Evolutionary conservation across 2,113 vertebrate species (phyloP).

Genomic region (Alexandromys fortis): DNA sequence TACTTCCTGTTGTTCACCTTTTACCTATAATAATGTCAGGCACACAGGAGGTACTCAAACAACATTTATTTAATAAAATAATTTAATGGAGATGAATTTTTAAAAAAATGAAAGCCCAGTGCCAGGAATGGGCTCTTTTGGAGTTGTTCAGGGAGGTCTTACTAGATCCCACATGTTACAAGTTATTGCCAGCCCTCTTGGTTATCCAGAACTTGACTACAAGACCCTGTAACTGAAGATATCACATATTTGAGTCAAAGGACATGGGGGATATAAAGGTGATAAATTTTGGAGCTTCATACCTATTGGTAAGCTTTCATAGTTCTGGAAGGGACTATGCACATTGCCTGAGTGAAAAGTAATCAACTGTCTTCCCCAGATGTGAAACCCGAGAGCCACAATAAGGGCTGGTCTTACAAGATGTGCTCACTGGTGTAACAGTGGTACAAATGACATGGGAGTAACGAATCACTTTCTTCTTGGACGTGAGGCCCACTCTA

Average conservation of each 20-base stretch:
- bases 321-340: background rate
- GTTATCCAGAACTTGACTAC: background rate
- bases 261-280: too few relatives aligned
- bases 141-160: background rate
- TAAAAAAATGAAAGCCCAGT: background rate
- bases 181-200: background rate
- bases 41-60: background rate
- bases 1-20: background rate
- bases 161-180: background rate
- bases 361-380: background rate
- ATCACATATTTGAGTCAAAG: background rate
- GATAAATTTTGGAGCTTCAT: background rate
- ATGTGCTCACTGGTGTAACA: too few relatives aligned
- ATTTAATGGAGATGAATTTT: background rate
- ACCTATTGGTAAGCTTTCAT: too few relatives aligned
- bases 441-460: background rate
- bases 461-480: background rate
- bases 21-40: background rate
- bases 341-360: background rate
- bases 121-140: background rate
- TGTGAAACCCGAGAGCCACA: background rate
- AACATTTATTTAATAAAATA: background rate
- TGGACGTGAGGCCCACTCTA: background rate
- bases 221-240: background rate
- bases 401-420: background rate